Evolutionary conservation across 2,797 vertebrate species (phyloP), one percentile per base, ranked within the genome.

Genomic region (Melanotaenia boesemani): DNA sequence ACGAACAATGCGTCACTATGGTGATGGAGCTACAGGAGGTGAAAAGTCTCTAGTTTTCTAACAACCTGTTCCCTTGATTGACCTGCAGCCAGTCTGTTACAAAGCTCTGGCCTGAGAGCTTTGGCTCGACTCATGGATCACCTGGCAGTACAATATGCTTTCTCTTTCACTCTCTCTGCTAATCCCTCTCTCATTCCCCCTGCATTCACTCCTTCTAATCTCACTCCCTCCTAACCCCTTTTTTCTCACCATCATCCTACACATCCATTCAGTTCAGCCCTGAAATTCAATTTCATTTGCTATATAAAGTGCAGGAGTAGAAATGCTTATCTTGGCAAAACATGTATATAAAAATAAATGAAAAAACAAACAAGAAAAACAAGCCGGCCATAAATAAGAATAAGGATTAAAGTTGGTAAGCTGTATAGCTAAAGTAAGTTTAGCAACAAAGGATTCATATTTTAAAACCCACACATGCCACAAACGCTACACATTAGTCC

Each of bases 241-340:
- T 60, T 67, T 57, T 72, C 79, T 77, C 75, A 5, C 72, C 76
- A 55, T 61, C 80, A 67, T 81, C 76, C 62, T 62, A 66, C 74
- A 79, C 56, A 20, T 72, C 64, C 79, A 66, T 86, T 87, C 70
- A 74, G 68, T 86, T 84, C 67, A 83, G 54, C 80, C 69, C 74
- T 18, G 63, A 83, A 79, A 82, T 86, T 86, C 84, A 79, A 84
- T 91, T 86, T 80, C 50, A 88, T 90, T 77, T 90, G 30, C 72
- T 81, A 71, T 75, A 86, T 85, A 86, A 30, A 84, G 68, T 57
- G 13, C 44, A 9, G 55, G 62, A 70, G 65, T 63, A 69, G 61
- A 89, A 85, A 89, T 82, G 83, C 88, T 86, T 85, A 89, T 91
- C 88, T 74, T 78, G 80, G 70, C 77, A 56, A 78, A 79, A 77